Evolutionary conservation across 2,113 vertebrate species (phyloP).

Genomic region (Rousettus leschenaultii): DNA sequence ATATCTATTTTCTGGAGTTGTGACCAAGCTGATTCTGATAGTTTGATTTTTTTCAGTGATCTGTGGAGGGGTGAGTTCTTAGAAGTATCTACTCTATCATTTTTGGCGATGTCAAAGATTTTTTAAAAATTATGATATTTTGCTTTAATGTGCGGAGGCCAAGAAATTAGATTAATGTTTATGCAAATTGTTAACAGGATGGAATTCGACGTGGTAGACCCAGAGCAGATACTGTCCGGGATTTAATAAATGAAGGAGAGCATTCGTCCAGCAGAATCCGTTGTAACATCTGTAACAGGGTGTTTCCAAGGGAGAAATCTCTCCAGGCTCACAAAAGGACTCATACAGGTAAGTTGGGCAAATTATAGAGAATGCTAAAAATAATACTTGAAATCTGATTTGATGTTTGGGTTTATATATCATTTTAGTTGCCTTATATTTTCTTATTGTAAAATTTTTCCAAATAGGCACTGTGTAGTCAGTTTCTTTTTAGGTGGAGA

Average conservation of each 20-base stretch:
- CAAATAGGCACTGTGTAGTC: background rate
- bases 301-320: conserved; percentile 97
- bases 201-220: conserved; percentile 93
- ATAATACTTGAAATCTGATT: conserved; percentile 6
- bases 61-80: background rate
- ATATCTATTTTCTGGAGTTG: background rate
- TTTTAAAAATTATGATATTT: background rate
- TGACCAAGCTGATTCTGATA: background rate
- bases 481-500: background rate
- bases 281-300: conserved; percentile 96
- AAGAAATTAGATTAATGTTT: conserved; percentile 8
- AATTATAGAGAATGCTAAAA: background rate
- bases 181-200: conserved; percentile 83
- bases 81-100: background rate
- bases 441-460: conserved; percentile 27
- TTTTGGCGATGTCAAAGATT: background rate
- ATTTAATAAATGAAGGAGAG: conserved; percentile 96
- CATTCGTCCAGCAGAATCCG: conserved; percentile 97
- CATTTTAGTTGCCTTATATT: background rate
- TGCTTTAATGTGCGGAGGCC: background rate
- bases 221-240: conserved; percentile 93
- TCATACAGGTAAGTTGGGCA: conserved; percentile 90
- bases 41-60: background rate
- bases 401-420: background rate
- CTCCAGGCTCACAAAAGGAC: conserved; percentile 98